A percentile compares a stretch with the other conserved stretches of the same genome.
These are phyloP conservation scores for Agrochola litura DNA, from an alignment of 2,888 invertebrate genomes.

Conservation along the genomic window DNA sequence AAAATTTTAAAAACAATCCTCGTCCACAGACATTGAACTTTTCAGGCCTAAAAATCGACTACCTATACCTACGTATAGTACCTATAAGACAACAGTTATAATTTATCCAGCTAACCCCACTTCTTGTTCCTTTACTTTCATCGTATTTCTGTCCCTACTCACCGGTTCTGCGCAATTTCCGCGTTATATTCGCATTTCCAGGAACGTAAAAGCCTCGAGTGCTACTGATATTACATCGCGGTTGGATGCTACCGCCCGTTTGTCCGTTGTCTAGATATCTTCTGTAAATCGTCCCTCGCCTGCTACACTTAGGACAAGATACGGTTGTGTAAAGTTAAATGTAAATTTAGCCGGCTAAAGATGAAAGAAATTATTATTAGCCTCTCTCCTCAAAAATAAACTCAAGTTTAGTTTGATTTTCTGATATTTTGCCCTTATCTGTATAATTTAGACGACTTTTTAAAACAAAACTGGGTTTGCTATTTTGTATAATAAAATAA, in stretches of 20 bases:
- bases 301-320: background rate
- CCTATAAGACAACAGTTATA: background rate
- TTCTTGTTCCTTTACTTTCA: conserved; percentile 9
- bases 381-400: no score
- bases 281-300: conserved; percentile 11
- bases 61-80: background rate
- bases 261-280: conserved; percentile 4
- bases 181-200: conserved; percentile 36
- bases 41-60: background rate
- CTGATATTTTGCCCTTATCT: no score
- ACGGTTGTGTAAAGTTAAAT: background rate
- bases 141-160: conserved; percentile 17
- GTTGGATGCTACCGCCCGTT: background rate
- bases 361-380: no score
- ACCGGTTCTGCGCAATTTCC: conserved; percentile 35
- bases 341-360: no score
- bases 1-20: background rate
- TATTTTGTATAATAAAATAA: no score
- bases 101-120: background rate
- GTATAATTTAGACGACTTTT: no score
- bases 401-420: no score
- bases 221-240: conserved; percentile 18
- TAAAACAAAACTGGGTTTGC: background rate
- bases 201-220: conserved; percentile 6
- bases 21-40: no score